These are phyloP conservation scores for Protomyctophum bolini DNA, from an alignment of 2,113 vertebrate genomes.

Conservation along the genomic window DNA sequence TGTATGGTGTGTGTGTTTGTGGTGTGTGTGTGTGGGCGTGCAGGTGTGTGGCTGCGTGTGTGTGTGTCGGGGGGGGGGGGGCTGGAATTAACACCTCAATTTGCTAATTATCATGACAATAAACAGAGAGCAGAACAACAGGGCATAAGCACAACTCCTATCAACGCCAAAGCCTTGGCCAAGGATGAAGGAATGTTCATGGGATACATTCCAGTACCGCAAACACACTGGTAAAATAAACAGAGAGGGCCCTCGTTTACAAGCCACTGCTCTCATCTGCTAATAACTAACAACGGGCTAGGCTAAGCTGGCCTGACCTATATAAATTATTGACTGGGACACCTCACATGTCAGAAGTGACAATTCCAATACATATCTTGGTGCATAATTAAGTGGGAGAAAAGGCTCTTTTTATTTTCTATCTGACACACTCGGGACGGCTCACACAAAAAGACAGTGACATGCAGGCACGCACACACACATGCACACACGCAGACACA, in stretches of 20 bases:
- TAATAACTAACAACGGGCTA: slow-evolving; percentile 69
- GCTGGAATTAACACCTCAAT: slow-evolving; percentile 59
- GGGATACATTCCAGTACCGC: slow-evolving; percentile 62
- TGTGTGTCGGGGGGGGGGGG: slow-evolving; percentile 1
- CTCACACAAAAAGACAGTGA: slow-evolving; percentile 51
- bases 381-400: slow-evolving; percentile 72
- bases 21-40: too few species aligned
- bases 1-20: too few species aligned
- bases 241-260: slow-evolving; percentile 55
- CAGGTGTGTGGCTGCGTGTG: too few species aligned
- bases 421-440: slow-evolving; percentile 54
- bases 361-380: slow-evolving; percentile 73
- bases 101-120: slow-evolving; percentile 67
- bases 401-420: slow-evolving; percentile 64
- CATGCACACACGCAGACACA: not conserved
- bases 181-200: slow-evolving; percentile 66
- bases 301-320: slow-evolving; percentile 68
- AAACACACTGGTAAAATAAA: slow-evolving; percentile 71
- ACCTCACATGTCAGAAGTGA: slow-evolving; percentile 77
- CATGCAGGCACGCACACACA: too few species aligned
- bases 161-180: slow-evolving; percentile 68
- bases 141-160: slow-evolving; percentile 50
- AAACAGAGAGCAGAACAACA: slow-evolving; percentile 55
- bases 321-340: slow-evolving; percentile 77
- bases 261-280: slow-evolving; percentile 62